phyloP scores from a whole-genome alignment of 2,797 vertebrate species.

The Poeciliopsis gracilis region DNA sequence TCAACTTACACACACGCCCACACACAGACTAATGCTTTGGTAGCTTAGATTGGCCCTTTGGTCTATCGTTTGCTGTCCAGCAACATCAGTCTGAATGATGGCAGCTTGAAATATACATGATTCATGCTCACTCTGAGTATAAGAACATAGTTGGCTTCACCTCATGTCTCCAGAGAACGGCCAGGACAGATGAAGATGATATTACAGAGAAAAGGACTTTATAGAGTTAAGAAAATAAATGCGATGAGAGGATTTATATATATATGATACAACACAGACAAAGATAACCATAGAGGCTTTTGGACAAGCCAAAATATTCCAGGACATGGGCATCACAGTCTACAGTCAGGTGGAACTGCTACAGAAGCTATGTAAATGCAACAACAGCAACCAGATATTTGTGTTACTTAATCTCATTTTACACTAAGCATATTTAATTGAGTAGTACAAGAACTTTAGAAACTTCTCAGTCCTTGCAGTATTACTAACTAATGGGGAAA shows the following conservation, averaged over 20 bases:
- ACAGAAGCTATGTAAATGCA: not conserved
- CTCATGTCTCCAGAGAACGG: slow-evolving; percentile 1
- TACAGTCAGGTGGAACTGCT: not conserved
- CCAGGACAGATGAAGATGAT: slow-evolving; percentile 12
- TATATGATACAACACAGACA: not conserved
- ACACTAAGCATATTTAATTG: not conserved
- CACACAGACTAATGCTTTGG: slow-evolving; percentile 8
- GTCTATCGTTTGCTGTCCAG: slow-evolving; percentile 32
- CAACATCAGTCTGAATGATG: slow-evolving; percentile 54
- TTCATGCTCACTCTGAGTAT: slow-evolving; percentile 29
- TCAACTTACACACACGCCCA: not conserved
- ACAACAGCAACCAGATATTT: not conserved
- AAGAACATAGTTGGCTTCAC: slow-evolving; percentile 14
- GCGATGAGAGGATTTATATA: not conserved
- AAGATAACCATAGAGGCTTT: not conserved
- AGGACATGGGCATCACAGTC: not conserved
- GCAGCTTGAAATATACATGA: slow-evolving; percentile 46
- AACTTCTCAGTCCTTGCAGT: not conserved
- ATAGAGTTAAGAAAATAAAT: not conserved
- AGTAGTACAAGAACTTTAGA: not conserved
- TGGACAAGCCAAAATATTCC: not conserved
- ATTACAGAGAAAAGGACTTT: slow-evolving; percentile 30
- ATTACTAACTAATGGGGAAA: not conserved
- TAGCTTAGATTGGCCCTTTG: slow-evolving; percentile 24
- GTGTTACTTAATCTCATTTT: not conserved